Evolutionary conservation across 2,888 invertebrate genomes (phyloP).

Genomic region (Heliconius ethilla): DNA sequence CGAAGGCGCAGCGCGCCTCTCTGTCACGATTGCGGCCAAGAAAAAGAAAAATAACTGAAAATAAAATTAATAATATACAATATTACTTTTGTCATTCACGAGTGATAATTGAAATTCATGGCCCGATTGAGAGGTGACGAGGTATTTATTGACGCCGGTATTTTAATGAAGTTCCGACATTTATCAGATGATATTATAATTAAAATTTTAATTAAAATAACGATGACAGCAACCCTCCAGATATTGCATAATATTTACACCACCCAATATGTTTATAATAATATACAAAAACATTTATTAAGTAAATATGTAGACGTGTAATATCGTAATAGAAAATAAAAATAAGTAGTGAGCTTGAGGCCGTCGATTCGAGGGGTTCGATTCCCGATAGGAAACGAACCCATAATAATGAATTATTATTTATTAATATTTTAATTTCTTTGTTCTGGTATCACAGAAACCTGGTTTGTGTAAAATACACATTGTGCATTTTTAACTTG

Average conservation of each 20-base stretch:
- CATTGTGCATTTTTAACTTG: no score
- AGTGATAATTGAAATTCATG: slow-evolving; percentile 36
- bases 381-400: no score
- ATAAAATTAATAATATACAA: background rate
- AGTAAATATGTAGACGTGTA: no score
- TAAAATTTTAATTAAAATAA: slow-evolving; percentile 39
- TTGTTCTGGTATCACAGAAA: no score
- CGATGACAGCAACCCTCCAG: slow-evolving; percentile 11
- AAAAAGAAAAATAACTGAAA: no score
- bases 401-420: no score
- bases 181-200: slow-evolving; percentile 41
- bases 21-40: no score
- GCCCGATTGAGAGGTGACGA: slow-evolving; percentile 26
- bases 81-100: slow-evolving; percentile 19
- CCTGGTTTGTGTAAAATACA: no score
- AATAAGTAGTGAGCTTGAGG: background rate
- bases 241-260: slow-evolving; percentile 14
- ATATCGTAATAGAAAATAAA: background rate
- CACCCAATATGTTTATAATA: background rate
- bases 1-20: no score
- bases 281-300: background rate
- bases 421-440: no score
- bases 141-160: slow-evolving; percentile 33
- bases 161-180: slow-evolving; percentile 42
- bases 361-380: no score